Base-by-base conservation (phyloP, 2,113 vertebrate species). In the Salvelinus namaycush region DNA sequence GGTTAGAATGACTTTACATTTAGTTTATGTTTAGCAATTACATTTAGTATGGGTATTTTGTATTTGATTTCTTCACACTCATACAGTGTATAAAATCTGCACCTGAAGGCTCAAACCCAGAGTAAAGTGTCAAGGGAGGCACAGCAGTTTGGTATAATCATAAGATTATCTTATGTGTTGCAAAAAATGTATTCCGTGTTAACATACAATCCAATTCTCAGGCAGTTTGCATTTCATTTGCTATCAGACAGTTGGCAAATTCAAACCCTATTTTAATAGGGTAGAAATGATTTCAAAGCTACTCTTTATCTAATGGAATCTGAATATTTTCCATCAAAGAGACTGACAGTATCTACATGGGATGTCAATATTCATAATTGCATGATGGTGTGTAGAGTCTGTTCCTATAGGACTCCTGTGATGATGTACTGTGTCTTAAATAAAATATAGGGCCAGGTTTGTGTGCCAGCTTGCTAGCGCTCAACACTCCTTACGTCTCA, bases 361-460 rank as follows among this genome's bases (percentile, higher is more conserved):
- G n/a, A 27, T 70, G 79, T 70, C 75, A 65, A 70, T 70, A 69
- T 81, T 73, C 65, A 74, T 74, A 81, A 77, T 51, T 74, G 39
- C 68, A 59, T 48, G 57, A 77, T 20, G 69, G 68, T 8, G 48
- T 44, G 39, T 20, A 44, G 70, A 48, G 34, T 44, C 34, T 49
- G 14, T 39, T 70, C 75, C 60, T 48, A 13, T 26, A 54, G 59
- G 44, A 57, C 18, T 29, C 24, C 59, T 67, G 71, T 69, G 74
- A 64, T 65, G 75, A 76, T 72, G 66, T 44, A 62, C 31, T 39
- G 66, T 26, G 27, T 76, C 59, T 74, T 79, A 49, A 74, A 79
- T 74, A 66, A 70, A 74, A 70, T 74, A 79, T 65, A 59, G 26
- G 54, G 64, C 67, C 69, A 73, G 67, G 70, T 79, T 48, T 57